Base-by-base conservation (phyloP, 2,797 vertebrate species). In the Poecilia gillii region DNA sequence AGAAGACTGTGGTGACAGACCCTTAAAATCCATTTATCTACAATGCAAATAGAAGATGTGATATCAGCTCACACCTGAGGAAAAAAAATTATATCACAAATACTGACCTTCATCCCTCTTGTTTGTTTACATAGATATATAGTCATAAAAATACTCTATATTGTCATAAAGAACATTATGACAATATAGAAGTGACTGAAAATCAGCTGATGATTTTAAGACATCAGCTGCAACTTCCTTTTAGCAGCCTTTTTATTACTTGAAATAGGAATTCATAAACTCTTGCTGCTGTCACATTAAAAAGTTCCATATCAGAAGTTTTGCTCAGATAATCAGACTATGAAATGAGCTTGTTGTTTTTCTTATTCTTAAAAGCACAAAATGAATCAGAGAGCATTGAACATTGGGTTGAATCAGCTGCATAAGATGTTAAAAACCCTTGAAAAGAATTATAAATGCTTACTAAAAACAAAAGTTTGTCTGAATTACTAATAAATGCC, bases 1-100 rank as follows among this genome's bases (percentile, higher is more conserved):
- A 86, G 85, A 81, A 81, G 84, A 55, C 80, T 62, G 28, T 88
- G 74, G 68, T 76, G 86, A 83, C 78, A 72, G 82, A 75, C 77
- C 75, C 74, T 84, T 81, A 81, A 76, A 45, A 72, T 66, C 75
- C 8, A 43, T 53, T 74, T 75, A 78, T 90, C 74, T 80, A 82
- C 73, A 80, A 73, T 84, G 80, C 57, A 75, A 80, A 81, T n/a
- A 73, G 46, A 45, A 73, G 5, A 78, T 55, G 49, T 73, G 62
- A 18, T 64, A 68, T 45, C 1, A 49, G 6, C 78, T 9, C 3
- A 77, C 59, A 75, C 73, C 45, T 53, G 25, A 47, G 36, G 36
- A 55, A 1, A 53, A 70, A 25, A 59, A 76, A 25, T 2, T 4
- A 45, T 7, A 36, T 9, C 14, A 45, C 9, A 47, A 81, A 80